Base-by-base conservation (phyloP, 2,888 invertebrate species). In the Dioctria rufipes region DNA sequence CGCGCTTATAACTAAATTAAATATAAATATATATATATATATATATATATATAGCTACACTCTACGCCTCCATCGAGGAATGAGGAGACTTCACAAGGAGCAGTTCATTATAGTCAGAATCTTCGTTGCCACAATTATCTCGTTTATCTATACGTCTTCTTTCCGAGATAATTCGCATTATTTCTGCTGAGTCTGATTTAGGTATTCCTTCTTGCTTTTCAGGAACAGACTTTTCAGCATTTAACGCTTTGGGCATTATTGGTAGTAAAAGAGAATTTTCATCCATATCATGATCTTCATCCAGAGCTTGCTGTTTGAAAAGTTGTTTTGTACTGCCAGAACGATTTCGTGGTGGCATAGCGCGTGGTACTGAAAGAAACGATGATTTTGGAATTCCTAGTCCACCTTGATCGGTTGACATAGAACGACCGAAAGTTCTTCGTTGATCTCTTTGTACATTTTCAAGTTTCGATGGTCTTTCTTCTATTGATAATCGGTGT, bases 231-330 rank as follows among this genome's bases (percentile, higher is more conserved):
- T 81, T 75, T 51, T 83, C 78, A 43, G 51, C 79, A 40, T 54
- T 71, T 49, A 58, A 71, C 60, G 80, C 58, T 65, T 81, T 82
- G 40, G 83, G 75, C 6, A 81, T 58, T 65, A 83, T 83, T 5
- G 90, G 90, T 83, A 90, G 82, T 69, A 91, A 85, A 84, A 91
- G 88, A 66, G 91, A 90, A 51, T 88, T 90, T 84, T 91, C 91
- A 84, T 91, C 91, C 80, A 90, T 88, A 83, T 89, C 89, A 61
- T 87, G 87, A 82, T 91, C 88, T 83, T 91, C 91, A 82, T 92
- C 92, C 80, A 91, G 88, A 0, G 91, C 91, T 83, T 90, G 88
- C 83, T 92, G 91, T 85, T 91, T 92, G 85, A 92, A 92, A 9
- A 92, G 87, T 85, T 92, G 91, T 84, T 91, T 92, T 39, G 91